A percentile compares a stretch with the other conserved stretches of the same genome.
Evolutionary conservation across 2,888 invertebrate genomes (phyloP).

Genomic region (Autographa gamma): DNA sequence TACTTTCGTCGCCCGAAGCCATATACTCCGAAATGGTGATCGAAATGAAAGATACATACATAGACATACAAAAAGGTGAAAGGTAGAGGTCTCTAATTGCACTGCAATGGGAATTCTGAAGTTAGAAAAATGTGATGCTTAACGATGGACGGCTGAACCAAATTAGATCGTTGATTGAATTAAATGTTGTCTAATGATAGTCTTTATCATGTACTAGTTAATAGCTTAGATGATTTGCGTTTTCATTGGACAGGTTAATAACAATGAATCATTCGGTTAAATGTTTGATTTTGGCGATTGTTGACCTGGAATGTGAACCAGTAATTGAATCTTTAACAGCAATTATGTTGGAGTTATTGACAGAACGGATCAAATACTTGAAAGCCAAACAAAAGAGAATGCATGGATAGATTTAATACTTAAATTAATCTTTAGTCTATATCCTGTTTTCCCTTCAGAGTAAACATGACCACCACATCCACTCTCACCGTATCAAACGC

Average conservation of each 20-base stretch:
- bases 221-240: conserved; percentile 33
- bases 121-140: conserved; percentile 40
- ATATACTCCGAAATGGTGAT: conserved; percentile 65
- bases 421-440: conserved; percentile 9
- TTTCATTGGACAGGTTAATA: conserved; percentile 27
- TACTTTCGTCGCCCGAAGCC: conserved; percentile 77
- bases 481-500: conserved; percentile 66
- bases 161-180: conserved; percentile 48
- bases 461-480: conserved; percentile 51
- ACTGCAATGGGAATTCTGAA: conserved; percentile 58
- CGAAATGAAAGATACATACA: conserved; percentile 47
- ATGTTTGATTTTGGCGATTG: conserved; percentile 8
- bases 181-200: conserved; percentile 41
- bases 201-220: conserved; percentile 42
- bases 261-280: conserved; percentile 7
- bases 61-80: conserved; percentile 65
- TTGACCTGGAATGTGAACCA: background rate
- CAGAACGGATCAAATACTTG: background rate
- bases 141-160: conserved; percentile 37
- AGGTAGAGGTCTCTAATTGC: conserved; percentile 66
- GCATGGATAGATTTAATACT: background rate
- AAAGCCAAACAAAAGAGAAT: background rate
- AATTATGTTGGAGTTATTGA: conserved; percentile 1
- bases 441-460: conserved; percentile 39
- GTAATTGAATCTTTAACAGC: background rate